phyloP scores from a whole-genome alignment of 2,797 vertebrate species.

The Anguilla marmorata region DNA sequence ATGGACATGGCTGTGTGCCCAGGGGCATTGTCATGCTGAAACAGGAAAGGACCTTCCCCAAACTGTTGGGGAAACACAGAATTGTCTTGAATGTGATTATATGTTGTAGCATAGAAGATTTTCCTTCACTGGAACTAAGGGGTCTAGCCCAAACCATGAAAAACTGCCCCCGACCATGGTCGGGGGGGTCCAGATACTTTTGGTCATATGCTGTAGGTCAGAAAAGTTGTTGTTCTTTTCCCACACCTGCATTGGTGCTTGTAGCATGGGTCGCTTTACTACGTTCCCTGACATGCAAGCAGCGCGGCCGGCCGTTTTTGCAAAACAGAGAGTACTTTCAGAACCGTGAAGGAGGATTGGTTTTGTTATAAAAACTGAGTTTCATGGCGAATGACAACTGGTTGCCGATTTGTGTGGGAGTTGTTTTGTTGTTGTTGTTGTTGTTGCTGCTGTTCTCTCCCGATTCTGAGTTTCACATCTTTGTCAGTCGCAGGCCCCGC shows the following conservation, averaged over 20 bases:
- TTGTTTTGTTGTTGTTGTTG: neutral
- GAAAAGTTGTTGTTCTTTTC: neutral
- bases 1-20: too few relatives aligned
- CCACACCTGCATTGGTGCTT: neutral
- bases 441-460: neutral
- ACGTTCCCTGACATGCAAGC: neutral
- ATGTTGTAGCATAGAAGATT: too few relatives aligned
- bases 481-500: neutral
- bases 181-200: too few relatives aligned
- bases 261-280: neutral
- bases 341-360: neutral
- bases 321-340: neutral
- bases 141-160: too few relatives aligned
- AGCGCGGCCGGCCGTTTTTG: neutral
- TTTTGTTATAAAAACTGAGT: neutral
- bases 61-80: too few relatives aligned
- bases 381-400: constrained; percentile 3
- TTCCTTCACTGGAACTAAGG: too few relatives aligned
- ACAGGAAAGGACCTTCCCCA: too few relatives aligned
- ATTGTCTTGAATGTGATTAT: too few relatives aligned
- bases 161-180: too few relatives aligned
- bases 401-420: constrained; percentile 11
- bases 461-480: neutral
- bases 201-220: neutral
- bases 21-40: too few relatives aligned